Evolutionary conservation across 2,888 invertebrate species (phyloP).

Genomic region (Diaperis boleti): DNA sequence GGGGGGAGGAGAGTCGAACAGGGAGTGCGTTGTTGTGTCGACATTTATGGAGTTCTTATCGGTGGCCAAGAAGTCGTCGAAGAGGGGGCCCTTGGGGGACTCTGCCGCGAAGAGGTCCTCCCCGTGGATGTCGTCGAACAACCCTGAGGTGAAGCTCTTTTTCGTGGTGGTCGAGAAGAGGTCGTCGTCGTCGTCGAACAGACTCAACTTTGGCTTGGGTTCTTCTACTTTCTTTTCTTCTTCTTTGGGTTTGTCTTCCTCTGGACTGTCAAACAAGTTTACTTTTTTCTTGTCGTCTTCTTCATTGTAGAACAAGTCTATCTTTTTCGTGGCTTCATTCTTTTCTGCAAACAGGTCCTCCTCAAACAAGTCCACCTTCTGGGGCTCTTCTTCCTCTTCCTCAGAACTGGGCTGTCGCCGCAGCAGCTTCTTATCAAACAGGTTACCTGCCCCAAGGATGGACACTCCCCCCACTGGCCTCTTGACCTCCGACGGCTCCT

Average conservation of each 20-base stretch:
- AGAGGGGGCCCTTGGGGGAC: neutral
- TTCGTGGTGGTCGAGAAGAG: constrained; percentile 55
- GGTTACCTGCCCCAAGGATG: constrained; percentile 66
- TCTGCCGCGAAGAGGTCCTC: constrained; percentile 39
- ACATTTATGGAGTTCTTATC: constrained; percentile 20
- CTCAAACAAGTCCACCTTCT: constrained; percentile 35
- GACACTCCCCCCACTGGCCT: constrained; percentile 74
- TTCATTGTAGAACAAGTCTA: constrained; percentile 45
- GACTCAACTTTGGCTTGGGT: constrained; percentile 10
- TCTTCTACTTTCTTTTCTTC: constrained; percentile 11
- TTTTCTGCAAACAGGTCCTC: neutral
- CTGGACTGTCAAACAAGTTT: constrained; percentile 43
- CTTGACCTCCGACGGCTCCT: constrained; percentile 63
- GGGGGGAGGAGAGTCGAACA: constrained; percentile 28
- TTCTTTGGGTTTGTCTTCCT: too few species aligned
- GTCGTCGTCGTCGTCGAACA: constrained; percentile 54
- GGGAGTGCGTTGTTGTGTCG: neutral
- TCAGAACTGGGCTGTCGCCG: constrained; percentile 40
- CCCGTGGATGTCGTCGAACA: constrained; percentile 50
- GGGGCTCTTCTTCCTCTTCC: constrained; percentile 39
- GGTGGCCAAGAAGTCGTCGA: constrained; percentile 21
- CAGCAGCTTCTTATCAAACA: constrained; percentile 51
- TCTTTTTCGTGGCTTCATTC: constrained; percentile 38
- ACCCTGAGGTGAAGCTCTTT: constrained; percentile 52
- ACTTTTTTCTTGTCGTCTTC: constrained; percentile 40